Percentiles rank a stretch among this genome's conserved stretches.
Conservation (phyloP, 2,888 invertebrate species). For the Aphelenchoides bicaudatus region DNA sequence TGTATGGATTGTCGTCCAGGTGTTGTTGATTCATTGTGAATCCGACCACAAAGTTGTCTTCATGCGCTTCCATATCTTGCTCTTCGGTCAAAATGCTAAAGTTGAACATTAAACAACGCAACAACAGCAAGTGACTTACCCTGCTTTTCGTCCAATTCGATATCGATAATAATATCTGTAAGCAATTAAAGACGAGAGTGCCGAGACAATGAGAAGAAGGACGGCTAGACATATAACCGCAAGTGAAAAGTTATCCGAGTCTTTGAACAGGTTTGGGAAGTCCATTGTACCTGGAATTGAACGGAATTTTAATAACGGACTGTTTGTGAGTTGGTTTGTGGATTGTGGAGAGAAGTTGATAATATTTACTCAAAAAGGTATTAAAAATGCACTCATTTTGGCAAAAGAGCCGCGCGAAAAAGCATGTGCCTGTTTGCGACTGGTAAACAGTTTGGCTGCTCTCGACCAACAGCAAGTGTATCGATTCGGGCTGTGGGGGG, state of each 20-base stretch:
- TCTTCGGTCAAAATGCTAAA: slow-evolving; percentile 17
- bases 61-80: slow-evolving; percentile 9
- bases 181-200: slow-evolving; percentile 25
- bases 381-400: no score
- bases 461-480: no score
- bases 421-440: no score
- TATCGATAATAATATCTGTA: slow-evolving; percentile 29
- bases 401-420: no score
- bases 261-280: slow-evolving; percentile 17
- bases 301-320: no score
- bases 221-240: slow-evolving; percentile 25
- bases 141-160: slow-evolving; percentile 25
- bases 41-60: slow-evolving; percentile 13
- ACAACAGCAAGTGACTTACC: slow-evolving; percentile 19
- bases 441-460: no score
- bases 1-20: slow-evolving; percentile 18
- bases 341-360: no score
- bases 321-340: no score
- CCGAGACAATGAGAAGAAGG: slow-evolving; percentile 18
- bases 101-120: no score
- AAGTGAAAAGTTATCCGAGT: slow-evolving; percentile 13
- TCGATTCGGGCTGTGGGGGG: no score
- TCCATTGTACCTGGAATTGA: slow-evolving; percentile 20
- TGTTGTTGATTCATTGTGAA: not conserved
- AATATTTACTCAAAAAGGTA: no score